These are phyloP conservation scores for Etheostoma nigrum DNA, from an alignment of 2,797 vertebrate species.

Conservation along the genomic window DNA sequence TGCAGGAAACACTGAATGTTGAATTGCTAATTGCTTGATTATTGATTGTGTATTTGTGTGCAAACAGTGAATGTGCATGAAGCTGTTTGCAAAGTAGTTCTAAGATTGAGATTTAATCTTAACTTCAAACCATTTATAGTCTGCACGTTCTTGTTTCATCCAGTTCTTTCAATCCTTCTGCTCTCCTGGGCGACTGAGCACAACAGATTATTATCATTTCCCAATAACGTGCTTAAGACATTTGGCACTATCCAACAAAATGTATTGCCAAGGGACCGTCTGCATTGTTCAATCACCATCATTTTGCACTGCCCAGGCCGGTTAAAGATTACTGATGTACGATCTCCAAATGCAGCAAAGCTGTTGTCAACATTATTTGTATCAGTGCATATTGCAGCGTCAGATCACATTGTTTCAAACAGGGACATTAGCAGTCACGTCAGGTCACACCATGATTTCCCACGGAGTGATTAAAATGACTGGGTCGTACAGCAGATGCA, in stretches of 20 bases:
- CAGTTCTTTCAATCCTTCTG: not conserved
- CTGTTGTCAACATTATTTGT: conserved; percentile 24
- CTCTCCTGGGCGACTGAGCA: conserved; percentile 21
- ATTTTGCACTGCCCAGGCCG: conserved; percentile 21
- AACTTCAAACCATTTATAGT: not conserved
- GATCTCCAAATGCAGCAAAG: not conserved
- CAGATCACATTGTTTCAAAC: conserved; percentile 39
- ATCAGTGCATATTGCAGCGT: conserved; percentile 15
- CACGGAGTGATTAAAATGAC: conserved; percentile 54
- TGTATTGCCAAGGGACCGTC: conserved; percentile 26
- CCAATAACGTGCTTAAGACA: conserved; percentile 31
- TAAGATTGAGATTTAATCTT: not conserved
- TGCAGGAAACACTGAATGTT: not conserved
- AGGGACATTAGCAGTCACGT: conserved; percentile 52
- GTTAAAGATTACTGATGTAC: conserved; percentile 35
- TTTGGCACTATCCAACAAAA: conserved; percentile 20
- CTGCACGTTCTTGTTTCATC: conserved; percentile 1
- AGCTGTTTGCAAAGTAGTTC: conserved; percentile 12
- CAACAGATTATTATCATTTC: conserved; percentile 46
- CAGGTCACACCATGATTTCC: conserved; percentile 41
- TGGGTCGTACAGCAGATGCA: conserved; percentile 30
- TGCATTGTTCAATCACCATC: conserved; percentile 38
- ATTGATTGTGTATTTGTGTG: conserved; percentile 4
- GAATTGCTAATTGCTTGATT: conserved; percentile 16
- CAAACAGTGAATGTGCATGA: not conserved